Evolutionary conservation across 2,113 vertebrate genomes (phyloP), one percentile per base, ranked within the genome.

Genomic region (Todiramphus saurophagus): DNA sequence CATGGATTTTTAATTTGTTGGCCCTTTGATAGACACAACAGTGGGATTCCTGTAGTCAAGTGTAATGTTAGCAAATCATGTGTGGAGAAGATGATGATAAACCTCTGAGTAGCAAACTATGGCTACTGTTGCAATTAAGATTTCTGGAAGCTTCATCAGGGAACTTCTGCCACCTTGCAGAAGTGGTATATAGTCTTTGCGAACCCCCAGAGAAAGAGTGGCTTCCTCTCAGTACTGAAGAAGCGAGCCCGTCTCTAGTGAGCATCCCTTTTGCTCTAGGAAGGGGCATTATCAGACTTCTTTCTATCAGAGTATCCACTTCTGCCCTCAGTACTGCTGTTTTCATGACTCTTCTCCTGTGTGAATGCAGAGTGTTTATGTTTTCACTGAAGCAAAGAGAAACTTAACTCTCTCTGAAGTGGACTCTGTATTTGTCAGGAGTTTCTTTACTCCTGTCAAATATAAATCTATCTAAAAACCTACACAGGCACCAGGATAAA

Each of bases 121-220:
- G 23, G 11, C 15, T 60, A 44, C 19, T 23, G 24, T 5, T 13
- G 20, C 20, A 88, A 76, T 17, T n/a, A 21, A 72, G 17, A 35
- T 31, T 44, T 53, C 24, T 35, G 46, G 14, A 28, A 53, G 8
- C 11, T 82, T 85, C 2, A 4, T 30, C 31, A 84, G 24, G 39
- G 12, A 55, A 23, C 37, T 69, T 66, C 50, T 53, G 3, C 30
- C 48, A 77, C 37, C 43, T 53, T 33, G 17, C 17, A 5, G 37
- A 39, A 82, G 51, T 2, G 3, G 21, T 17, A 35, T 0, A 1
- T 0, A 1, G 16, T 30, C 37, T 79, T 43, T 35, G 25, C 10
- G 23, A 84, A 64, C 4, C 9, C 10, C 21, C 14, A 62, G 46
- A 77, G 31, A 28, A 48, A 75, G 25, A n/a, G 3, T 14, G 9